Conservation (phyloP, 2,797 vertebrate species). For the Corythornis leucogaster region DNA sequence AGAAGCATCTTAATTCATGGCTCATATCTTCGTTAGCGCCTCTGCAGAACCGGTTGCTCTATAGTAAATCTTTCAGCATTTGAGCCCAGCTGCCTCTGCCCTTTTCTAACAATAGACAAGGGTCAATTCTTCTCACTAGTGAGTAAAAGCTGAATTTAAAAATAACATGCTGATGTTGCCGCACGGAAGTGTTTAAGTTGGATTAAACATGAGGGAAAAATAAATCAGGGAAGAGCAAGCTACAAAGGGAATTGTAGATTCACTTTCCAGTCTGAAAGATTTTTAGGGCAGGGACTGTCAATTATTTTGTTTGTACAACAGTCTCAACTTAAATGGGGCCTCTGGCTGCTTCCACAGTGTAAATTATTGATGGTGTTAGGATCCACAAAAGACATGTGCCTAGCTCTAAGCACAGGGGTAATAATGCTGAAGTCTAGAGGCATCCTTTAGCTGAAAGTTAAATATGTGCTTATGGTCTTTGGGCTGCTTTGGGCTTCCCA, state of each 20-base stretch:
- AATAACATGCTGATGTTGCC: conserved; percentile 50
- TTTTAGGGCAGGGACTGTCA: conserved; percentile 65
- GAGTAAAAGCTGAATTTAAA: conserved; percentile 50
- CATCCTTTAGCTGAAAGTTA: conserved; percentile 19
- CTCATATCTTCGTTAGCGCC: conserved; percentile 21
- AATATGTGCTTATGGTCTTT: not conserved
- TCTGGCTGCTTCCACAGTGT: conserved; percentile 25
- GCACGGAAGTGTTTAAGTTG: not conserved
- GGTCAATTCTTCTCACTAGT: conserved; percentile 45
- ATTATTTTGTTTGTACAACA: conserved; percentile 64
- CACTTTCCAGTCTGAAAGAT: conserved; percentile 45
- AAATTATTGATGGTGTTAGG: conserved; percentile 60
- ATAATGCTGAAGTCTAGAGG: conserved; percentile 23
- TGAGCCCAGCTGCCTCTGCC: conserved; percentile 8
- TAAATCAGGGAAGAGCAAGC: conserved; percentile 27
- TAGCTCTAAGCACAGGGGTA: conserved; percentile 19
- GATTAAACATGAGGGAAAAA: conserved; percentile 50
- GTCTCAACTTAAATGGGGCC: conserved; percentile 40
- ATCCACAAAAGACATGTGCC: conserved; percentile 25
- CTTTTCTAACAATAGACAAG: conserved; percentile 15
- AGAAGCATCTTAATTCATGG: conserved; percentile 11
- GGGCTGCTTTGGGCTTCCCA: not conserved
- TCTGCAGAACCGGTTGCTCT: not conserved
- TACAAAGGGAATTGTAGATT: conserved; percentile 60
- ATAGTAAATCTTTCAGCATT: conserved; percentile 41